Evolutionary conservation across 2,888 invertebrate species (phyloP).

Genomic region (Epinotia ramella): DNA sequence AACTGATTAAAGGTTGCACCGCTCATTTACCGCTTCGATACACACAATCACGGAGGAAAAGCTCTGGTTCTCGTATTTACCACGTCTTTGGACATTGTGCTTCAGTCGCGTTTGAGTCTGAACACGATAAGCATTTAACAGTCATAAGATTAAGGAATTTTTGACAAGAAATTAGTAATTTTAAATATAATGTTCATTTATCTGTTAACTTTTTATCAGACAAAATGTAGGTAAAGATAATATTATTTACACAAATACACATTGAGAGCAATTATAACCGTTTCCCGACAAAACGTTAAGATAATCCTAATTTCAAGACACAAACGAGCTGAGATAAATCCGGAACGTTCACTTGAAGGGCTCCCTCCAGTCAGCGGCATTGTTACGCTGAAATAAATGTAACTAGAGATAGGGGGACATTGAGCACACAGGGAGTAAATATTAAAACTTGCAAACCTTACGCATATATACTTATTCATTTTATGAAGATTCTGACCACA

Average conservation of each 20-base stretch:
- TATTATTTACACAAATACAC: background rate
- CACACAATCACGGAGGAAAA: constrained; percentile 76
- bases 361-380: constrained; percentile 49
- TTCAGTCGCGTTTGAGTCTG: constrained; percentile 49
- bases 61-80: constrained; percentile 64
- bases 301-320: constrained; percentile 28
- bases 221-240: background rate
- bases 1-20: constrained; percentile 77
- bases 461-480: background rate
- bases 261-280: constrained; percentile 6
- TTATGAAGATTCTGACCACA: background rate
- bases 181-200: too few species aligned
- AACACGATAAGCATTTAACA: background rate
- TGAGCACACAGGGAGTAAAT: background rate
- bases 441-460: too few species aligned
- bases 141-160: background rate
- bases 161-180: background rate
- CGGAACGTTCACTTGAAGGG: constrained; percentile 41
- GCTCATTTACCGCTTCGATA: constrained; percentile 81
- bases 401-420: background rate
- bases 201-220: background rate
- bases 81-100: constrained; percentile 53
- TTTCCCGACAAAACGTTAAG: constrained; percentile 11
- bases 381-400: constrained; percentile 58
- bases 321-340: constrained; percentile 31